Evolutionary conservation across 2,113 vertebrate species (phyloP).

Genomic region (Hemicordylus capensis): DNA sequence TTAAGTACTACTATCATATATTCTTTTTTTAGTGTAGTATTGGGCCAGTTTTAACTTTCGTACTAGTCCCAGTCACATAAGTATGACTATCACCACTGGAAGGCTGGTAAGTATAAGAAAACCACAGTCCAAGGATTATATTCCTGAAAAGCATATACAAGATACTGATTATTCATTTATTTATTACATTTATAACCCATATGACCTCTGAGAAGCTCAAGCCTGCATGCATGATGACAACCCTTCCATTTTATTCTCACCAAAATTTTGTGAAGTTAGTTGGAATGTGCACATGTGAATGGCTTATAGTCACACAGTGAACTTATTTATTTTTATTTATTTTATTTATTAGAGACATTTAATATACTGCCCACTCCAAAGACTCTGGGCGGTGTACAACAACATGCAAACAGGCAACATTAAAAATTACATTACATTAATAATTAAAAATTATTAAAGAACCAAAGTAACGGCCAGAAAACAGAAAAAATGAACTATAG

Average conservation of each 20-base stretch:
- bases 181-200: not conserved
- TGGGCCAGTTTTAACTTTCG: not conserved
- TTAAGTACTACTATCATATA: constrained; percentile 19
- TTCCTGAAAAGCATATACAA: too few species aligned
- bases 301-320: not conserved
- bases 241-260: not conserved
- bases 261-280: not conserved
- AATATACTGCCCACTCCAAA: too few species aligned
- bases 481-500: too few species aligned
- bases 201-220: not conserved
- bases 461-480: too few species aligned
- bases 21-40: constrained; percentile 14
- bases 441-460: too few species aligned
- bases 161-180: not conserved
- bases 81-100: not conserved
- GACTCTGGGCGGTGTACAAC: too few species aligned
- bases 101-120: not conserved
- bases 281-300: not conserved
- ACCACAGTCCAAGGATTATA: too few species aligned
- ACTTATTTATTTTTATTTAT: too few species aligned
- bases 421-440: too few species aligned
- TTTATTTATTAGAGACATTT: too few species aligned
- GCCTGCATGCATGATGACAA: not conserved
- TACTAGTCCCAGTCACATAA: not conserved
- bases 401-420: too few species aligned